Evolutionary conservation across 2,888 invertebrate genomes (phyloP), one percentile per base, ranked within the genome.

Genomic region (Xanthia togata): DNA sequence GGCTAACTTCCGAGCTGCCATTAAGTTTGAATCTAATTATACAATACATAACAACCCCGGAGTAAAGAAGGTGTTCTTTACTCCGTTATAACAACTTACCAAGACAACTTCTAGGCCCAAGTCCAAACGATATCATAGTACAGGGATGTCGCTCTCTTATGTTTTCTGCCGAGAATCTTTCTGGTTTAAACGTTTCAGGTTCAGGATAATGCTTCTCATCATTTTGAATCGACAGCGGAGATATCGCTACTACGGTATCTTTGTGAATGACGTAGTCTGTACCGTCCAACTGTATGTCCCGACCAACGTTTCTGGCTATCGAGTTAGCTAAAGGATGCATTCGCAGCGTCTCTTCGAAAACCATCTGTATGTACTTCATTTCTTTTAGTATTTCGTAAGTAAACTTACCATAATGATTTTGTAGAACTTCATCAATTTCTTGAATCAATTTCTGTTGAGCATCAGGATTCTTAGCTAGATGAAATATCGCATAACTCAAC

Each of bases 131-230:
- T 53, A 96, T 76, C 85, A 92, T 96, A 0, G 94, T 93, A 85
- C 93, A 95, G 0, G 92, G 87, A 81, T 93, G 93, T 50, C 93
- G 87, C 23, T 88, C 81, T 60, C 85, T 90, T 47, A 88, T 88
- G 63, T 92, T 93, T 77, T 94, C 94, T 1, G 92, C 87, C n/a
- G 90, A 89, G 89, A 97, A 97, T 73, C 97, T 91, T 62, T 96
- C 96, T 1, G 97, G 97, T 73, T 95, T 93, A 86, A 97, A 97
- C 68, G 90, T 91, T 60, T 93, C 91, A 11, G 97, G 96, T 71
- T 97, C 91, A 2, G 95, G 94, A 83, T 93, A 97, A 84, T 95
- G 91, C 47, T 91, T 88, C 38, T 93, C 93, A 85, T 97, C 96
- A 31, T 93, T 92, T 79, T 97, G 97, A 70, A 97, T 92, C 4